Conservation (phyloP, 1,140 invertebrate genomes). For the Drosophila pandora region DNA sequence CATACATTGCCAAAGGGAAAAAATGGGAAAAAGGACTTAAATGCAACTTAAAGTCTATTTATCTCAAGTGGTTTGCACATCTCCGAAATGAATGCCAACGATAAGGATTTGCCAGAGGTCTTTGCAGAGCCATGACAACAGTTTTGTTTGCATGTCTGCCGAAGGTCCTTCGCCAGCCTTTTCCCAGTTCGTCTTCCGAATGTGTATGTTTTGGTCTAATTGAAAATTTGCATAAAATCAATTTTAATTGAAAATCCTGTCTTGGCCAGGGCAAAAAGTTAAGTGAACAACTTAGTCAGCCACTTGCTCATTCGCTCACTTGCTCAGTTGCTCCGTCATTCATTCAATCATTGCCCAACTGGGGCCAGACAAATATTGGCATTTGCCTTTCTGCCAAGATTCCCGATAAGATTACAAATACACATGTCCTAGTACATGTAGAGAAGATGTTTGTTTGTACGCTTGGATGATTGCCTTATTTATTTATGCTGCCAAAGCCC, state of each 20-base stretch:
- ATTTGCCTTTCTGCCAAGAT: slow-evolving; percentile 64
- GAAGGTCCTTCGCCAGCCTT: slow-evolving; percentile 24
- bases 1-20: neutral
- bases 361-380: slow-evolving; percentile 66
- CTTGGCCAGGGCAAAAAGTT: slow-evolving; percentile 62
- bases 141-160: slow-evolving; percentile 48
- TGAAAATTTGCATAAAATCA: slow-evolving; percentile 82
- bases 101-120: slow-evolving; percentile 18
- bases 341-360: slow-evolving; percentile 42
- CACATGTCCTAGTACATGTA: slow-evolving; percentile 9
- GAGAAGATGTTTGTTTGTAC: neutral
- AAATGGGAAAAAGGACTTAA: slow-evolving; percentile 18
- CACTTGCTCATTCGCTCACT: slow-evolving; percentile 15
- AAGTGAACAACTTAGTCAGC: slow-evolving; percentile 65
- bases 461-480: slow-evolving; percentile 34
- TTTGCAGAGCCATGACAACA: slow-evolving; percentile 17
- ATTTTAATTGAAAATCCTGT: slow-evolving; percentile 81
- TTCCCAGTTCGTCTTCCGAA: slow-evolving; percentile 11
- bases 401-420: slow-evolving; percentile 38
- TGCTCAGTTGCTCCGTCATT: slow-evolving; percentile 2
- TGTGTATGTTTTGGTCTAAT: slow-evolving; percentile 71
- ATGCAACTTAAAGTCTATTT: slow-evolving; percentile 67
- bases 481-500: slow-evolving; percentile 67
- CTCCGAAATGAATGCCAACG: slow-evolving; percentile 33
- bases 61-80: slow-evolving; percentile 72